These are phyloP conservation scores for Dicyrtoma fusca DNA, from an alignment of 2,888 invertebrate species.

Conservation along the genomic window DNA sequence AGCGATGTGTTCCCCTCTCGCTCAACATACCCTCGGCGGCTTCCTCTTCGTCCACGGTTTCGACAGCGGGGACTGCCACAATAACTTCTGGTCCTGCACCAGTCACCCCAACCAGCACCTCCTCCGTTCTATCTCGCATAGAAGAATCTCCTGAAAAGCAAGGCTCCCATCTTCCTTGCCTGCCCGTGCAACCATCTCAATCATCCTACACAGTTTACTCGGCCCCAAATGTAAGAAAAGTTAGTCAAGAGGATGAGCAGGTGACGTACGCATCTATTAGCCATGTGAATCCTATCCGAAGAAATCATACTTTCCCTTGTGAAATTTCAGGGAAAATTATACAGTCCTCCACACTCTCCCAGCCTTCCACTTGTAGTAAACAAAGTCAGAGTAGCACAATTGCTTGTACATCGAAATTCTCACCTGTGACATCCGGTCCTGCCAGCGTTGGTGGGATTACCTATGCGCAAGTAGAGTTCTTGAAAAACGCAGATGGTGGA, in stretches of 20 bases:
- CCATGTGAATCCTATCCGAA: constrained; percentile 31
- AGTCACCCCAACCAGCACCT: constrained; percentile 36
- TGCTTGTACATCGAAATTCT: constrained; percentile 11
- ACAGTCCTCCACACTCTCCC: not conserved
- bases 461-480: constrained; percentile 53
- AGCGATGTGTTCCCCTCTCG: constrained; percentile 28
- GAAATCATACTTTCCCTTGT: constrained; percentile 30
- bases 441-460: constrained; percentile 33
- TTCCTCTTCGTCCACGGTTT: not conserved
- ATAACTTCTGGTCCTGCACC: not conserved
- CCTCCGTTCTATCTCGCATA: constrained; percentile 46
- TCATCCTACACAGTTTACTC: too few relatives aligned
- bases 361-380: constrained; percentile 36
- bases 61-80: not conserved
- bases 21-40: constrained; percentile 16
- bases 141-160: constrained; percentile 56
- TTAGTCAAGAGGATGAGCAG: constrained; percentile 36
- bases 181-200: constrained; percentile 15
- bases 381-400: constrained; percentile 28
- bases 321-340: constrained; percentile 25
- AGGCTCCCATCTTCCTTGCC: constrained; percentile 25
- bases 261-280: constrained; percentile 52
- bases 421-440: constrained; percentile 24
- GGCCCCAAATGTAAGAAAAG: constrained; percentile 12
- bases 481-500: constrained; percentile 46